phyloP scores from a whole-genome alignment of 2,888 invertebrate species.

The Thera britannica region DNA sequence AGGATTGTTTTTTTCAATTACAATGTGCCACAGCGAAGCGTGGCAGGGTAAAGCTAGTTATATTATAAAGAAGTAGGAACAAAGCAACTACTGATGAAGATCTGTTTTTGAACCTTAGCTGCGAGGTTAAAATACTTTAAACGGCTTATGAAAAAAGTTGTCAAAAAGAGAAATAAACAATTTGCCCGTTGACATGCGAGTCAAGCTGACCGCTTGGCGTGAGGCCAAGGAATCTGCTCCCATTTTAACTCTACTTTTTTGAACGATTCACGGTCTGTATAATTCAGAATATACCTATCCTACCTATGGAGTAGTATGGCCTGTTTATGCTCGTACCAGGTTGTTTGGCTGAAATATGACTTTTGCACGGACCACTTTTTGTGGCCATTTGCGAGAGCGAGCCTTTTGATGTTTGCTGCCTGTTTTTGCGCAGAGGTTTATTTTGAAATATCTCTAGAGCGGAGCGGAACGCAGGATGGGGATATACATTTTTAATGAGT shows the following conservation, averaged over 20 bases:
- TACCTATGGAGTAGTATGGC: constrained; percentile 12
- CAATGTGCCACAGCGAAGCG: too few species aligned
- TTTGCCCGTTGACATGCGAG: constrained; percentile 46
- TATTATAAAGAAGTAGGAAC: too few species aligned
- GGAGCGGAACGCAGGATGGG: constrained; percentile 6
- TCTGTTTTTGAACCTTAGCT: not conserved
- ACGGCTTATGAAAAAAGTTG: constrained; percentile 23
- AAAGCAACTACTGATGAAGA: too few species aligned
- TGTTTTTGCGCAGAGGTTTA: constrained; percentile 34
- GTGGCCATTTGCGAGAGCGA: constrained; percentile 43
- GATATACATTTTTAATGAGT: constrained; percentile 20
- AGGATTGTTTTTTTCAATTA: too few species aligned
- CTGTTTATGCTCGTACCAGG: constrained; percentile 40
- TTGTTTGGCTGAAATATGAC: constrained; percentile 50
- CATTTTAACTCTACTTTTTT: constrained; percentile 57
- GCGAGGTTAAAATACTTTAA: not conserved
- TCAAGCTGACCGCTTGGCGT: constrained; percentile 56
- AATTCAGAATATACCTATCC: constrained; percentile 39
- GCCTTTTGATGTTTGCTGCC: constrained; percentile 46
- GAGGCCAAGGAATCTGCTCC: constrained; percentile 52
- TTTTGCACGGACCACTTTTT: constrained; percentile 48
- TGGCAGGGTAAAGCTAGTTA: too few species aligned
- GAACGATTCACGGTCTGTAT: constrained; percentile 49
- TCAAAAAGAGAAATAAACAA: constrained; percentile 43
- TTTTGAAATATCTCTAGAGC: constrained; percentile 25